Conservation (phyloP, 2,797 vertebrate species). For the Sebastes hubbsi region DNA sequence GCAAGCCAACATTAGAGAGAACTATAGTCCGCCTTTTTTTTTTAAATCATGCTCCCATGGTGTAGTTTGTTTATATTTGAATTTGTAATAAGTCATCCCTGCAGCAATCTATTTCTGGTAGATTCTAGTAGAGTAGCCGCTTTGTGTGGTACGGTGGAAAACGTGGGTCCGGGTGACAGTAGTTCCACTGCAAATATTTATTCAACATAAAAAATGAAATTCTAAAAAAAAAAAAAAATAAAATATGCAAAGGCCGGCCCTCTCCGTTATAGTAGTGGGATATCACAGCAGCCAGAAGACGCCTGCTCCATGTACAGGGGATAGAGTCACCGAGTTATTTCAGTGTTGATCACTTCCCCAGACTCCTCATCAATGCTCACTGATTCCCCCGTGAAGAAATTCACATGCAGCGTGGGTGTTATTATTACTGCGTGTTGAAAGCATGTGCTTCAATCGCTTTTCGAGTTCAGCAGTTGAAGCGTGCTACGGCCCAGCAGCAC, state of each 20-base stretch:
- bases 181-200: not conserved
- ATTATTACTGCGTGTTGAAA: slow-evolving; percentile 21
- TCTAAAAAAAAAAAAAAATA: not conserved
- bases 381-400: slow-evolving; percentile 26
- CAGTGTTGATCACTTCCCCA: slow-evolving; percentile 13
- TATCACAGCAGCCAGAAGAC: not conserved
- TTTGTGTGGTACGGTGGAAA: not conserved
- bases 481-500: not conserved
- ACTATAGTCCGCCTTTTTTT: not conserved
- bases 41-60: too few relatives aligned
- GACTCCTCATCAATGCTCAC: slow-evolving; percentile 33
- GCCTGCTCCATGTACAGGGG: not conserved
- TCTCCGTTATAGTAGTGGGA: too few relatives aligned
- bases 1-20: not conserved
- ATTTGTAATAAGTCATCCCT: not conserved
- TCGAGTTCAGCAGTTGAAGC: not conserved
- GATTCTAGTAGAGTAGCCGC: not conserved
- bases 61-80: not conserved
- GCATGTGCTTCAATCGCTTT: slow-evolving; percentile 18
- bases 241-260: not conserved
- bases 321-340: not conserved
- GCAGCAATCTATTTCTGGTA: not conserved
- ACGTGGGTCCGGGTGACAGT: not conserved
- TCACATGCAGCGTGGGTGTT: slow-evolving; percentile 24
- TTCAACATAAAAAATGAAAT: not conserved